phyloP scores from a whole-genome alignment of 2,888 invertebrate species.

The Melieria crassipennis region DNA sequence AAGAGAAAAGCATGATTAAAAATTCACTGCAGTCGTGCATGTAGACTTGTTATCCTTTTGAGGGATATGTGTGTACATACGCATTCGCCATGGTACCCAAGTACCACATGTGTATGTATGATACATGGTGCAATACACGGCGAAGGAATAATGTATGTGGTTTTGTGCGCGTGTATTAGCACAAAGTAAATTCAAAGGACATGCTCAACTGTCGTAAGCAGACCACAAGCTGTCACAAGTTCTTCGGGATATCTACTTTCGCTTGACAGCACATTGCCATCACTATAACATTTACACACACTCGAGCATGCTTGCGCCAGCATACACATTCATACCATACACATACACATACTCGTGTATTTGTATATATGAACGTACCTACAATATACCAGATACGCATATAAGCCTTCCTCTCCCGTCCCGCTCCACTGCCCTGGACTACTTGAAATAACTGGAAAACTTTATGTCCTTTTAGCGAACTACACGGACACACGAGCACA shows the following conservation, averaged over 20 bases:
- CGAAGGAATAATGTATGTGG: too few relatives aligned
- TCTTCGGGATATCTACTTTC: constrained; percentile 42
- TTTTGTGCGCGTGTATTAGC: too few relatives aligned
- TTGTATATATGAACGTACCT: too few relatives aligned
- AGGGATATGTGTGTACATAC: too few relatives aligned
- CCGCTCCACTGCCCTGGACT: background rate
- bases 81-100: too few relatives aligned
- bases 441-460: constrained; percentile 30
- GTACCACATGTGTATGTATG: too few relatives aligned
- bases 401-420: background rate
- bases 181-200: constrained; percentile 44
- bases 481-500: background rate
- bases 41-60: too few relatives aligned
- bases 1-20: too few relatives aligned
- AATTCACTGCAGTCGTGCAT: too few relatives aligned
- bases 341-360: too few relatives aligned
- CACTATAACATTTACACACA: constrained; percentile 16
- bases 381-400: background rate
- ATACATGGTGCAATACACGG: too few relatives aligned
- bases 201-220: constrained; percentile 59
- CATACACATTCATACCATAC: background rate
- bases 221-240: constrained; percentile 59
- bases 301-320: constrained; percentile 2
- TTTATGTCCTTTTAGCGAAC: constrained; percentile 36
- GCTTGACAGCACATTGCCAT: constrained; percentile 32